Evolutionary conservation across 2,113 vertebrate genomes (phyloP).

Genomic region (Prionailurus viverrinus): DNA sequence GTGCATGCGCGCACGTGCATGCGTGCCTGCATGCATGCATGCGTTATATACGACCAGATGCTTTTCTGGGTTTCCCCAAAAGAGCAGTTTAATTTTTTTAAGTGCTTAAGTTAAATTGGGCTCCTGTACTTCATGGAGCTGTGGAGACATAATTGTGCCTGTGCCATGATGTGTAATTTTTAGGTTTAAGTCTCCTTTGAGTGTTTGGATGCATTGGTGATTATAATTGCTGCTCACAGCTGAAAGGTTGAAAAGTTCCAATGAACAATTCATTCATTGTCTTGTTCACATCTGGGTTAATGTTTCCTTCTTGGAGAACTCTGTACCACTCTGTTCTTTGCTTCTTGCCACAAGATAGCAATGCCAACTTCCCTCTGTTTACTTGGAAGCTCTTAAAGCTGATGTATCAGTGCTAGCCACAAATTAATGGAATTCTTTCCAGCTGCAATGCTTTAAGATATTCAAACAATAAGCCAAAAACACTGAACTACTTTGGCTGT

Average conservation of each 20-base stretch:
- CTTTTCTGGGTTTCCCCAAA: conserved; percentile 63
- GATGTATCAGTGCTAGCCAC: conserved; percentile 87
- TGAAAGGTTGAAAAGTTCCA: conserved; percentile 80
- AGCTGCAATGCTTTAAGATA: conserved; percentile 86
- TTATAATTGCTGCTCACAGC: conserved; percentile 78
- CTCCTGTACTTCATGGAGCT: conserved; percentile 51
- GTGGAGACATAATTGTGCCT: conserved; percentile 72
- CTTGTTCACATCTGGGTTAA: conserved; percentile 87
- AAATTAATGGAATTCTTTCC: conserved; percentile 90
- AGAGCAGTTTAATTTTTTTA: conserved; percentile 70
- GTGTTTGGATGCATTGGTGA: conserved; percentile 75
- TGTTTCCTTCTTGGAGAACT: conserved; percentile 86
- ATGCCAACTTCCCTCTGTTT: conserved; percentile 89
- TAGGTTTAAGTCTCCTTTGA: conserved; percentile 74
- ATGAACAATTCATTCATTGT: conserved; percentile 89
- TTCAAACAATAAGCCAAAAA: conserved; percentile 87
- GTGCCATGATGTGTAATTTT: conserved; percentile 69
- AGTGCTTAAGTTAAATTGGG: conserved; percentile 71
- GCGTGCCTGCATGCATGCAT: background rate
- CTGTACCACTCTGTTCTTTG: conserved; percentile 86
- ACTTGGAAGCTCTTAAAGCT: conserved; percentile 87
- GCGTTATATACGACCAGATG: background rate
- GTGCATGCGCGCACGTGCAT: background rate
- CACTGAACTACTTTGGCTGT: conserved; percentile 76
- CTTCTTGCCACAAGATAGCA: conserved; percentile 86